Evolutionary conservation across 1,140 invertebrate genomes (phyloP).

Genomic region (Araneus ventricosus): DNA sequence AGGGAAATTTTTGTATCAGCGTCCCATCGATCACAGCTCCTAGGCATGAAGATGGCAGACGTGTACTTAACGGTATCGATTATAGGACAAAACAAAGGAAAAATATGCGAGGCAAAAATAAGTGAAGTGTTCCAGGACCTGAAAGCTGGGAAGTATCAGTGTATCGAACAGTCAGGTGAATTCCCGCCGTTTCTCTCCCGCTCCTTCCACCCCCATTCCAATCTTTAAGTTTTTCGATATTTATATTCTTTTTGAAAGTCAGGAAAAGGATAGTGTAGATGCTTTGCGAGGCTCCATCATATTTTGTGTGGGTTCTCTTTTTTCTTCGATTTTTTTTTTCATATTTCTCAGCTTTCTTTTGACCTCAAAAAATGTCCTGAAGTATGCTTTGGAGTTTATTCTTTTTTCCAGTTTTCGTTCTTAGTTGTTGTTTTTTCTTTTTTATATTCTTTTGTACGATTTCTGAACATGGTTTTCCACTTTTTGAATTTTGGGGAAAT

Average conservation of each 20-base stretch:
- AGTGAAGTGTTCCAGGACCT: slow-evolving; percentile 48
- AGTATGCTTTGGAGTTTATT: slow-evolving; percentile 2
- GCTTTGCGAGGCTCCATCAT: slow-evolving; percentile 29
- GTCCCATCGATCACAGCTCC: slow-evolving; percentile 40
- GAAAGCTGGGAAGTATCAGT: slow-evolving; percentile 18
- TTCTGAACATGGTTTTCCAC: slow-evolving; percentile 56
- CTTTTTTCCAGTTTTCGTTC: not conserved
- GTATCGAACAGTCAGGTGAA: slow-evolving; percentile 39
- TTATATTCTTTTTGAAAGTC: slow-evolving; percentile 55
- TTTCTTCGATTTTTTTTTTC: not conserved
- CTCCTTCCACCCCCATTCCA: not conserved
- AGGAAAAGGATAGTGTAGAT: slow-evolving; percentile 44
- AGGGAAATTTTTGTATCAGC: slow-evolving; percentile 64
- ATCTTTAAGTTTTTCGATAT: slow-evolving; percentile 49
- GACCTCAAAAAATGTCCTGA: slow-evolving; percentile 40
- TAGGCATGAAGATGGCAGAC: slow-evolving; percentile 65
- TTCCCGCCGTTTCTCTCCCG: not conserved
- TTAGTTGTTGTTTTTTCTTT: slow-evolving; percentile 26
- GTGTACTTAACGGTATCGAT: slow-evolving; percentile 66
- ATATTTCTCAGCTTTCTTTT: slow-evolving; percentile 27
- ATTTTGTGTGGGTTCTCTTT: slow-evolving; percentile 12
- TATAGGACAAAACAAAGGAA: slow-evolving; percentile 62
- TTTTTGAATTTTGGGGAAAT: slow-evolving; percentile 33
- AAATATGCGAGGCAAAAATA: slow-evolving; percentile 33
- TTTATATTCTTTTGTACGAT: slow-evolving; percentile 43